Base-by-base conservation (phyloP, 2,797 vertebrate genomes). In the Sternotherus odoratus region DNA sequence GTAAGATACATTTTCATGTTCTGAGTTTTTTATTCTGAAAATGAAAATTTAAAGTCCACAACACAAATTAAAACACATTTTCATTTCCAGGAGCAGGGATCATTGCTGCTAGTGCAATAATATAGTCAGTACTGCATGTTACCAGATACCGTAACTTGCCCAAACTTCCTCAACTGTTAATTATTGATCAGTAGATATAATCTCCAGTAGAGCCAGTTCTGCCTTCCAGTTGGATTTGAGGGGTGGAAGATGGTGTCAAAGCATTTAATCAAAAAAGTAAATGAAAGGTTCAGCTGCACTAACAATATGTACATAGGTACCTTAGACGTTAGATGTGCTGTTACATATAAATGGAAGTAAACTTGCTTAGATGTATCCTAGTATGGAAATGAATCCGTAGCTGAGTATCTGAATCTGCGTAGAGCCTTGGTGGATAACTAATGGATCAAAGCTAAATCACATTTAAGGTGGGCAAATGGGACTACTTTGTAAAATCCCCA, bases 1-100 rank as follows among this genome's bases (percentile, higher is more conserved):
- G 91, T 86, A 96, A 97, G 91, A 96, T 94, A 97, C 96, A 92
- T 96, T 97, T 97, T 97, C 94, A 92, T 95, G 91, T 93, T 93
- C 54, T 51, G 87, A 95, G 95, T 90, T 96, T 97, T 97, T 97
- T 97, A 92, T 97, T 97, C 95, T 95, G 89, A 97, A 98, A 97
- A 97, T 95, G 96, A 97, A 97, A 96, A 97, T 94, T 92, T 96
- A 94, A 97, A 94, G 89, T 96, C 93, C 87, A 91, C 89, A 96
- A 97, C 90, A 97, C 91, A 97, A 96, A 98, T 98, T 97, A 96
- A 97, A 96, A 96, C 85, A 94, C 92, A 97, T 95, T 96, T 97
- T 96, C 91, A 94, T 96, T 97, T 97, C 95, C 92, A 96, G 81
- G 81, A 88, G 72, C 89, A 93, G 91, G 90, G 86, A 91, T 96